A percentile compares a stretch with the other conserved stretches of the same genome.
phyloP scores from a whole-genome alignment of 2,113 vertebrate genomes.

The Pterocles orientalis region DNA sequence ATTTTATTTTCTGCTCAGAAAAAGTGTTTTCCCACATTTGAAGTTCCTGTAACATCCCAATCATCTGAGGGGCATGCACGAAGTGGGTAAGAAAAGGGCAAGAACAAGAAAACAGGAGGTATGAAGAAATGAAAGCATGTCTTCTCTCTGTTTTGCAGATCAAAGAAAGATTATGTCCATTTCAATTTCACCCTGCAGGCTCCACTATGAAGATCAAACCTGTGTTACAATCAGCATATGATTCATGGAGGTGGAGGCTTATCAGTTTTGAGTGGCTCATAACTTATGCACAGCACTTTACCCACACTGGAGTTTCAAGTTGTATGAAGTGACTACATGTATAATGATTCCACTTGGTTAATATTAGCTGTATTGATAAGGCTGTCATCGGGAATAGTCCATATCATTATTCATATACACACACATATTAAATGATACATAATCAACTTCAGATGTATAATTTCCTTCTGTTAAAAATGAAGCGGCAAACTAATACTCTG shows the following conservation, averaged over 20 bases:
- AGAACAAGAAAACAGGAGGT: background rate
- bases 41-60: background rate
- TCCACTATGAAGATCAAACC: background rate
- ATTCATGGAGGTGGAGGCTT: background rate
- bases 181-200: background rate
- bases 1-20: background rate
- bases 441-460: background rate
- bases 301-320: background rate
- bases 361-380: background rate
- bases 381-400: background rate
- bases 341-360: background rate
- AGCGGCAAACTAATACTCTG: background rate
- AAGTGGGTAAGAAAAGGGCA: background rate
- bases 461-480: background rate
- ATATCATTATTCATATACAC: background rate
- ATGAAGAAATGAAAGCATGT: background rate
- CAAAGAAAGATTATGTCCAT: background rate
- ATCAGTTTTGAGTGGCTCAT: background rate
- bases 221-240: background rate
- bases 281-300: background rate
- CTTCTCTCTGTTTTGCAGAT: background rate
- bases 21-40: background rate
- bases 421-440: background rate
- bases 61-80: background rate
- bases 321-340: background rate